Percentiles rank a stretch among this genome's conserved stretches.
Conservation (phyloP, 2,888 invertebrate species). For the Morpho helenor region DNA sequence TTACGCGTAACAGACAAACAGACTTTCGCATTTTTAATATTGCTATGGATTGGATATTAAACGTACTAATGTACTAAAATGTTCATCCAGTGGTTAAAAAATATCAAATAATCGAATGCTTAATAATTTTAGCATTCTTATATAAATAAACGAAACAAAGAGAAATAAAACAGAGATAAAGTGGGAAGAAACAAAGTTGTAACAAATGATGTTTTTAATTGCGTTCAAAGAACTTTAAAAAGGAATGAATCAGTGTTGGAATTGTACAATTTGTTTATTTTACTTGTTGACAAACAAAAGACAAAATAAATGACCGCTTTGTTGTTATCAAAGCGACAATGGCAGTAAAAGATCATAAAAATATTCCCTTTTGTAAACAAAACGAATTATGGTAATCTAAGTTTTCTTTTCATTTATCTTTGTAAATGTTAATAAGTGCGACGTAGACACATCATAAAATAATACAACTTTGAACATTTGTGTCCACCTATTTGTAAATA, state of each 20-base stretch:
- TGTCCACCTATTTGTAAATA: too few relatives aligned
- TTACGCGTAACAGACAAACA: too few relatives aligned
- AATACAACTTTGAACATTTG: too few relatives aligned
- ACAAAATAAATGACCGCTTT: conserved; percentile 5
- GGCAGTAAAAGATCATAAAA: conserved; percentile 12
- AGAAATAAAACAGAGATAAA: too few relatives aligned
- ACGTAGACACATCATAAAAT: conserved; percentile 1
- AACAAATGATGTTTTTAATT: conserved; percentile 8
- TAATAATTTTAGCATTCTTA: too few relatives aligned
- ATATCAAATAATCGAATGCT: too few relatives aligned
- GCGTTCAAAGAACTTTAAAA: conserved; percentile 10
- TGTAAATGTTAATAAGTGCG: conserved; percentile 1
- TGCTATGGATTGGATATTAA: too few relatives aligned
- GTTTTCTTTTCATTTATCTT: conserved; percentile 4
- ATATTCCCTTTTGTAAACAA: conserved; percentile 10
- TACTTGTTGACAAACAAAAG: conserved; percentile 16
- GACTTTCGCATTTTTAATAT: too few relatives aligned
- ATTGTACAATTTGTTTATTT: conserved; percentile 13
- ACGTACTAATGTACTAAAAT: too few relatives aligned
- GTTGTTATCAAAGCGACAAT: conserved; percentile 9
- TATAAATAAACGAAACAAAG: too few relatives aligned
- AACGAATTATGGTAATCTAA: conserved; percentile 12
- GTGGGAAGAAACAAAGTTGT: neutral
- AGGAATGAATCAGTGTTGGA: conserved; percentile 7
- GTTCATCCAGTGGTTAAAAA: too few relatives aligned